phyloP scores from a whole-genome alignment of 2,888 invertebrate species.

The Drosophila merina region DNA sequence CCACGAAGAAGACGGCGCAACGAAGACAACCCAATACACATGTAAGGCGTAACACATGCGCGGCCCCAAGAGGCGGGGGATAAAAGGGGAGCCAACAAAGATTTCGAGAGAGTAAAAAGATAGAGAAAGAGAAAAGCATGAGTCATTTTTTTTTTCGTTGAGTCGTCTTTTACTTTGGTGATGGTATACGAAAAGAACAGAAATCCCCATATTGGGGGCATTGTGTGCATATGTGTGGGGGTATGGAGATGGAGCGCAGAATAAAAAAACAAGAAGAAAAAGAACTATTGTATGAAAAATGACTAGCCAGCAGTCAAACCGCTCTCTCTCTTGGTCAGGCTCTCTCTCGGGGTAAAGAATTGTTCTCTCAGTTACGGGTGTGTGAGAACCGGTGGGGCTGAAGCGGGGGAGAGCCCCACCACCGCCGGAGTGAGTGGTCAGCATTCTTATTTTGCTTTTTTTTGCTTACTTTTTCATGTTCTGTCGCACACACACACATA shows the following conservation, averaged over 20 bases:
- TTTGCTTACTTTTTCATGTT: conserved; percentile 7
- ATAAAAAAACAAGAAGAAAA: conserved; percentile 63
- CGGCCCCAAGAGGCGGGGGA: conserved; percentile 46
- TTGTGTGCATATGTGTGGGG: conserved; percentile 1
- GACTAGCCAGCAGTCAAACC: background rate
- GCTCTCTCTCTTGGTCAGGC: background rate
- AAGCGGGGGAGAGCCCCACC: conserved; percentile 17
- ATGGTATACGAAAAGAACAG: conserved; percentile 49
- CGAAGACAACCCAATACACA: conserved; percentile 39
- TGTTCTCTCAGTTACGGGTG: conserved; percentile 55
- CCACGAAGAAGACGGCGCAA: conserved; percentile 47
- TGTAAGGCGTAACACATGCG: conserved; percentile 68
- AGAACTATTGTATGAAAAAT: conserved; percentile 62
- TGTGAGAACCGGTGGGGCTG: background rate
- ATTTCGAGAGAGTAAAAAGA: conserved; percentile 30
- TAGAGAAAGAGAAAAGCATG: conserved; percentile 43
- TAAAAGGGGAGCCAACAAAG: conserved; percentile 21
- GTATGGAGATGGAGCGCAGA: conserved; percentile 10
- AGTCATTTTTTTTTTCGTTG: conserved; percentile 30
- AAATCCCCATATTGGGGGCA: conserved; percentile 26
- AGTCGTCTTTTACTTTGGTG: conserved; percentile 17
- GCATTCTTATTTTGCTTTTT: conserved; percentile 34
- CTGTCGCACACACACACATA: conserved; percentile 16
- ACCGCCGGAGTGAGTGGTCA: conserved; percentile 49
- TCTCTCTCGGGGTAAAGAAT: conserved; percentile 52